These are phyloP conservation scores for Taenaris catops DNA, from an alignment of 2,888 invertebrate genomes.

Conservation along the genomic window DNA sequence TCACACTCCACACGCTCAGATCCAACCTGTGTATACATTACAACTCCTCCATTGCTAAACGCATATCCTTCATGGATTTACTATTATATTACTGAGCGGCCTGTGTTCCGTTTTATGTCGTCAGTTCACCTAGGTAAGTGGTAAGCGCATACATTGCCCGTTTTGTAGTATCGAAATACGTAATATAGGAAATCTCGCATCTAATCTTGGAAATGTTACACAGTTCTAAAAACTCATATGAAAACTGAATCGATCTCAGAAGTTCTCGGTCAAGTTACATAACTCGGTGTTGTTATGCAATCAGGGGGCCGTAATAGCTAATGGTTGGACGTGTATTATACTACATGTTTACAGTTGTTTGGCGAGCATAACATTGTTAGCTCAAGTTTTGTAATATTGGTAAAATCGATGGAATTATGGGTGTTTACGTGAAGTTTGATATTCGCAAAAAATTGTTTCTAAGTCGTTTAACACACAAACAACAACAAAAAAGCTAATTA, in stretches of 20 bases:
- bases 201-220: neutral
- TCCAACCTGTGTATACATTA: no score
- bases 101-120: no score
- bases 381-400: conserved; percentile 3
- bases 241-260: conserved; percentile 4
- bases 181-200: neutral
- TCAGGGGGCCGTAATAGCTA: conserved; percentile 13
- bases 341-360: conserved; percentile 22
- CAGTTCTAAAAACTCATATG: conserved; percentile 2
- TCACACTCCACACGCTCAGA: no score
- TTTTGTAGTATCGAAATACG: no score
- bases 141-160: no score
- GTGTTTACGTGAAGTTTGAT: neutral
- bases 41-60: no score
- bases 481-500: no score
- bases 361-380: conserved; percentile 12
- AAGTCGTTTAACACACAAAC: no score
- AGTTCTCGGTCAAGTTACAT: conserved; percentile 11
- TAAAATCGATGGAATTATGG: neutral
- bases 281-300: conserved; percentile 16
- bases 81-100: no score
- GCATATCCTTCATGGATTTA: no score
- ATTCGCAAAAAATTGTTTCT: no score
- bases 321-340: conserved; percentile 17
- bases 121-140: no score